A percentile compares a stretch with the other conserved stretches of the same genome.
Evolutionary conservation across 2,113 vertebrate species (phyloP).

Genomic region (Malurus alboscapulatus): DNA sequence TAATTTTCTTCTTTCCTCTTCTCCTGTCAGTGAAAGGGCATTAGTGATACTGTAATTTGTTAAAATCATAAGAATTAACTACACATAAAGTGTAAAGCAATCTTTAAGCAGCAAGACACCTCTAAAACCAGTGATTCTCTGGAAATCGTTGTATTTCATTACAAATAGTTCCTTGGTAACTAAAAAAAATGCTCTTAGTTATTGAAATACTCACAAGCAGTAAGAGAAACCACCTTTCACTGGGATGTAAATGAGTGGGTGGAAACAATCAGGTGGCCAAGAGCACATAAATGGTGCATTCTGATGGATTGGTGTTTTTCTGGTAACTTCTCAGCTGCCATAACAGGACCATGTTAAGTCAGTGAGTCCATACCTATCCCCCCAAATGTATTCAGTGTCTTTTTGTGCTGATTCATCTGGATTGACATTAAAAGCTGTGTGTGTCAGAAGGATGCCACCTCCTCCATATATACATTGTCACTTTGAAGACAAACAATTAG

Average conservation of each 20-base stretch:
- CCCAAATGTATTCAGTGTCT: not conserved
- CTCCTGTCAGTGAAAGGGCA: not conserved
- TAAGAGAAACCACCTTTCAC: not conserved
- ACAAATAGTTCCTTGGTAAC: not conserved
- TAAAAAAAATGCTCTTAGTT: not conserved
- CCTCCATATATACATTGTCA: constrained; percentile 14
- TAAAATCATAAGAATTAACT: not conserved
- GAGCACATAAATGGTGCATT: not conserved
- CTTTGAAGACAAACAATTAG: constrained; percentile 19
- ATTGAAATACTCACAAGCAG: not conserved
- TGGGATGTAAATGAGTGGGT: not conserved
- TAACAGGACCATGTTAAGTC: not conserved
- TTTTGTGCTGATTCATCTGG: constrained; percentile 6
- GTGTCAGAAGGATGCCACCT: constrained; percentile 17
- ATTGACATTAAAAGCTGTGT: constrained; percentile 17
- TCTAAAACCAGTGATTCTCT: not conserved
- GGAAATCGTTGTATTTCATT: not conserved
- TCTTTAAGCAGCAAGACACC: not conserved
- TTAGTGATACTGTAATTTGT: not conserved
- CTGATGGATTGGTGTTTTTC: not conserved
- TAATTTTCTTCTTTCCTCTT: not conserved
- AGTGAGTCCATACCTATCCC: not conserved
- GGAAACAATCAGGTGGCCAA: not conserved
- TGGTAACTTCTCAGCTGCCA: not conserved
- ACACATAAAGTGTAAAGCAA: not conserved